These are phyloP conservation scores for Rhinichthys osculus DNA, from an alignment of 2,797 vertebrate species.

Conservation along the genomic window DNA sequence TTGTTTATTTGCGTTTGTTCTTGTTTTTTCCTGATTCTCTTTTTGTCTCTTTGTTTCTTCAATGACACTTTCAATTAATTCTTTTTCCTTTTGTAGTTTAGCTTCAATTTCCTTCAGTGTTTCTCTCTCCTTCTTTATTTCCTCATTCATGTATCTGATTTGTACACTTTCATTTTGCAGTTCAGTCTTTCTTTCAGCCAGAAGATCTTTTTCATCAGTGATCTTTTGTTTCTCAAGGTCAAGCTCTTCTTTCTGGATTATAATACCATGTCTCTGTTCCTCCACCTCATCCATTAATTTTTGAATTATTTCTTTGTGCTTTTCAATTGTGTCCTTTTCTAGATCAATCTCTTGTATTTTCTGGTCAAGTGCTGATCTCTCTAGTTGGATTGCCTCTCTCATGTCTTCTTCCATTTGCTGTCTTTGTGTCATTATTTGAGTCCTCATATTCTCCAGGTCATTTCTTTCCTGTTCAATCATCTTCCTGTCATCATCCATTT, in stretches of 20 bases:
- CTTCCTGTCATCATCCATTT: background rate
- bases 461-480: background rate
- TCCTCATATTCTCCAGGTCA: background rate
- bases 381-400: background rate
- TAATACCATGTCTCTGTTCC: background rate
- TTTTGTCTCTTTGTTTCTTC: constrained; percentile 3
- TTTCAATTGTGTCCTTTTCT: background rate
- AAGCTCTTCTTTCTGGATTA: background rate
- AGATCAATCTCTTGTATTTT: background rate
- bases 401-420: background rate
- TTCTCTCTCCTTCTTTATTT: background rate
- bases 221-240: background rate
- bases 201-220: background rate
- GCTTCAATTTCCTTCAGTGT: background rate
- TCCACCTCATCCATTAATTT: background rate
- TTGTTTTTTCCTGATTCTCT: background rate
- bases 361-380: background rate
- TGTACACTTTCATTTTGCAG: background rate
- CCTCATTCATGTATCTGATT: background rate
- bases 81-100: constrained; percentile 12
- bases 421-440: background rate
- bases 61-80: background rate
- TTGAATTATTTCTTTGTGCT: background rate
- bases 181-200: background rate
- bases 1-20: background rate